These are phyloP conservation scores for Julus scanicus DNA, from an alignment of 2,888 invertebrate genomes.

Conservation along the genomic window DNA sequence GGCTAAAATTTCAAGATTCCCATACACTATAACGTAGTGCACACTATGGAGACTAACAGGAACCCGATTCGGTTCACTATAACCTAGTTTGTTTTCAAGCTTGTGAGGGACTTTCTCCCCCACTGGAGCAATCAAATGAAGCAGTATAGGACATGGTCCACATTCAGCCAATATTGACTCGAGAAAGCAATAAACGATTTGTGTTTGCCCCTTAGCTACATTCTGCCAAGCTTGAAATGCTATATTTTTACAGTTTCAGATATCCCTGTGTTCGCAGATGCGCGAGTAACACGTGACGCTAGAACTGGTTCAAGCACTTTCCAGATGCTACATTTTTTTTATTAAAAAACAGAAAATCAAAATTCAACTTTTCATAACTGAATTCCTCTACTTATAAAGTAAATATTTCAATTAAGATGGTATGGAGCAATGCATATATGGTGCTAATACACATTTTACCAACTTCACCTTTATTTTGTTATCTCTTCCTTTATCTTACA, in stretches of 20 bases:
- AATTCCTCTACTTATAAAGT: too few relatives aligned
- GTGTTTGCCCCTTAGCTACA: neutral
- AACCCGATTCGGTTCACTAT: neutral
- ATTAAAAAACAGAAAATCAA: neutral
- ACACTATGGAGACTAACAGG: neutral
- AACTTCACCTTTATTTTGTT: too few relatives aligned
- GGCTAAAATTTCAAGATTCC: neutral
- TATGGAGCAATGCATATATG: too few relatives aligned
- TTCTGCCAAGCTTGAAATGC: neutral
- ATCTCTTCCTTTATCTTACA: too few relatives aligned
- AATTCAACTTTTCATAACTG: too few relatives aligned
- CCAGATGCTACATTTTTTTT: neutral
- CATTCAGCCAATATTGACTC: constrained; percentile 32
- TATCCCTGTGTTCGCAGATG: neutral
- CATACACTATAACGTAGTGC: neutral
- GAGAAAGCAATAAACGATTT: constrained; percentile 37
- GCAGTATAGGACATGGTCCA: neutral
- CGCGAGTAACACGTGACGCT: neutral
- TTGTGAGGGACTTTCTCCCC: neutral
- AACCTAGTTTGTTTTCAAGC: constrained; percentile 16
- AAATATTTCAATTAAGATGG: too few relatives aligned
- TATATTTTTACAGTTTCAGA: neutral
- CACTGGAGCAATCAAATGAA: constrained; percentile 6
- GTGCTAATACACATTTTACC: too few relatives aligned
- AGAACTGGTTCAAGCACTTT: neutral